These are phyloP conservation scores for Pseudochaenichthys georgianus DNA, from an alignment of 2,797 vertebrate species.

Conservation along the genomic window DNA sequence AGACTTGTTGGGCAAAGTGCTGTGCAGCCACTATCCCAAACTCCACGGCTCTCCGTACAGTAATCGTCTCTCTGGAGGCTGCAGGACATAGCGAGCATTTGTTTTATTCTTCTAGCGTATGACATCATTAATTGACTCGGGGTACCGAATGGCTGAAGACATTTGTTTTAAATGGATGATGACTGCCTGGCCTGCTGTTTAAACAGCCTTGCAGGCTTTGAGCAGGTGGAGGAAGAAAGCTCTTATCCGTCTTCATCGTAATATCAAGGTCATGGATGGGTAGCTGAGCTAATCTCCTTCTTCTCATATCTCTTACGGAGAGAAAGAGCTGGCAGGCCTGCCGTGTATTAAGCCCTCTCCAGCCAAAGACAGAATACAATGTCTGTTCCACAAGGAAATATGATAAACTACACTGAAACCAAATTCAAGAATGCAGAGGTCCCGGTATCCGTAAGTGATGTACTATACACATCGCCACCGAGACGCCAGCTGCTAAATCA, in stretches of 20 bases:
- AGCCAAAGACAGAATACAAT: slow-evolving; percentile 73
- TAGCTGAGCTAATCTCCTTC: slow-evolving; percentile 82
- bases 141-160: slow-evolving; percentile 57
- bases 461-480: slow-evolving; percentile 64
- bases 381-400: slow-evolving; percentile 72
- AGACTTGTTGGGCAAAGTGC: slow-evolving; percentile 12
- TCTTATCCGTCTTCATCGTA: slow-evolving; percentile 82
- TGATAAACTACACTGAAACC: slow-evolving; percentile 64
- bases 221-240: slow-evolving; percentile 80
- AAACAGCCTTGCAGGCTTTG: slow-evolving; percentile 76
- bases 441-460: slow-evolving; percentile 62
- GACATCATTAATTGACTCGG: slow-evolving; percentile 74
- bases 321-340: slow-evolving; percentile 74
- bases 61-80: slow-evolving; percentile 52
- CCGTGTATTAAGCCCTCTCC: slow-evolving; percentile 72
- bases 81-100: slow-evolving; percentile 47
- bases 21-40: slow-evolving; percentile 22
- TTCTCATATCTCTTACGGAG: slow-evolving; percentile 79
- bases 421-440: slow-evolving; percentile 60
- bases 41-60: slow-evolving; percentile 27
- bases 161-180: slow-evolving; percentile 77
- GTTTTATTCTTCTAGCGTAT: slow-evolving; percentile 59
- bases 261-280: slow-evolving; percentile 84
- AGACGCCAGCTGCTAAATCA: slow-evolving; percentile 80
- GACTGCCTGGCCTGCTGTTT: slow-evolving; percentile 73